Evolutionary conservation across 2,888 invertebrate species (phyloP).

Genomic region (Andrena chrysosceles): DNA sequence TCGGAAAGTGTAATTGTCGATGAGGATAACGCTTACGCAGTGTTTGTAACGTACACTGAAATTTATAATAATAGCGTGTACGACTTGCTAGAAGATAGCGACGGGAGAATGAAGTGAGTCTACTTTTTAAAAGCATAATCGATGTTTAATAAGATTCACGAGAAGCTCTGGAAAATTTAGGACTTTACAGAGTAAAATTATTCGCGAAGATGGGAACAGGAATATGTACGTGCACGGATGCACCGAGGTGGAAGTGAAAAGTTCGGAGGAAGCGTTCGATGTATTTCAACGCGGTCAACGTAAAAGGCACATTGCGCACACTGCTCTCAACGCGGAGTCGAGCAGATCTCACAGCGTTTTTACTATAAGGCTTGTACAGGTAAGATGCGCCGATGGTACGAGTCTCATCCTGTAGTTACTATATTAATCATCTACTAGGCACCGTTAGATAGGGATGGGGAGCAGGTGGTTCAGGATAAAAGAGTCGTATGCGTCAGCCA

Average conservation of each 20-base stretch:
- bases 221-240: slow-evolving; percentile 98
- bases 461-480: slow-evolving; percentile 92
- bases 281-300: slow-evolving; percentile 95
- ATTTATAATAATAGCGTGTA: slow-evolving; percentile 99
- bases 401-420: background rate
- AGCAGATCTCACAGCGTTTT: slow-evolving; percentile 99
- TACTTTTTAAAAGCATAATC: background rate
- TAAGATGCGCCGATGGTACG: slow-evolving; percentile 72
- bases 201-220: slow-evolving; percentile 93
- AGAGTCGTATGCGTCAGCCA: slow-evolving; percentile 94
- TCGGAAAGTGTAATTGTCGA: slow-evolving; percentile 86
- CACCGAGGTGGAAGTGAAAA: slow-evolving; percentile 97
- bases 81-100: slow-evolving; percentile 96
- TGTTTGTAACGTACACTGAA: slow-evolving; percentile 98
- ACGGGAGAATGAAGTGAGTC: slow-evolving; percentile 87
- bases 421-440: slow-evolving; percentile 85
- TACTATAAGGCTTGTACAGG: slow-evolving; percentile 96
- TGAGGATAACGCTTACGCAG: slow-evolving; percentile 93
- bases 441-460: slow-evolving; percentile 88
- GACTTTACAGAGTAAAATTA: slow-evolving; percentile 93
- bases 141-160: slow-evolving; percentile 1
- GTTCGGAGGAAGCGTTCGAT: slow-evolving; percentile 97
- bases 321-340: slow-evolving; percentile 96
- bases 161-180: slow-evolving; percentile 83
- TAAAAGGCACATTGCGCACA: slow-evolving; percentile 96